phyloP scores from a whole-genome alignment of 2,113 vertebrate genomes.

The Phyllostomus hastatus region DNA sequence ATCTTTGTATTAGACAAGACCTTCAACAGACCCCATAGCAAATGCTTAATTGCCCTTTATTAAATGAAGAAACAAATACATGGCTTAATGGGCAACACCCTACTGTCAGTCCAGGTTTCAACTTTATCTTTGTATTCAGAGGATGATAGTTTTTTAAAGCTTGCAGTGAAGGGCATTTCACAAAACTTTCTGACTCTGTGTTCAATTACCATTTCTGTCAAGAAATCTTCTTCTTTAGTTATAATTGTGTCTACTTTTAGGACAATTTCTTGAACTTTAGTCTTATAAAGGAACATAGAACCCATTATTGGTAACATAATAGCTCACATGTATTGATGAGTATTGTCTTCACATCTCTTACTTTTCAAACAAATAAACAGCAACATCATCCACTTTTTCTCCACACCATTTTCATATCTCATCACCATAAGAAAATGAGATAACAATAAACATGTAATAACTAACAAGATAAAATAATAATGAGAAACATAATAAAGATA shows the following conservation, averaged over 20 bases:
- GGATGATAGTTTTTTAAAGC: not conserved
- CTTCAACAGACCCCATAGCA: not conserved
- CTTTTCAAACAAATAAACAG: not conserved
- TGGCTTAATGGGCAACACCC: not conserved
- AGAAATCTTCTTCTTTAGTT: not conserved
- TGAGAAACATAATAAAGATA: too few relatives aligned
- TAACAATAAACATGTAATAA: too few relatives aligned
- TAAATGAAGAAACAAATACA: not conserved
- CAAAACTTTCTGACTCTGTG: not conserved
- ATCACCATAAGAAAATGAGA: not conserved
- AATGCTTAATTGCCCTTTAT: not conserved
- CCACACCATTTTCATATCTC: not conserved
- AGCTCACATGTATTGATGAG: not conserved
- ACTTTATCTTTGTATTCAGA: not conserved
- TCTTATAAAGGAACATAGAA: not conserved
- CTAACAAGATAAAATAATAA: too few relatives aligned
- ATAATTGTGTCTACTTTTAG: not conserved
- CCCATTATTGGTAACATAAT: not conserved
- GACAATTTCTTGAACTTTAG: not conserved
- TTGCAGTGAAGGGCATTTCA: not conserved
- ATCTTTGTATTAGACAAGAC: not conserved
- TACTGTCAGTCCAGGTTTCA: not conserved
- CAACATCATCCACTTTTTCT: not conserved
- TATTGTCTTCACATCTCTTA: not conserved
- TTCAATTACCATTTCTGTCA: constrained; percentile 1